A percentile compares a stretch with the other conserved stretches of the same genome.
These are phyloP conservation scores for Listronotus oregonensis DNA, from an alignment of 1,140 invertebrate species.

Conservation along the genomic window DNA sequence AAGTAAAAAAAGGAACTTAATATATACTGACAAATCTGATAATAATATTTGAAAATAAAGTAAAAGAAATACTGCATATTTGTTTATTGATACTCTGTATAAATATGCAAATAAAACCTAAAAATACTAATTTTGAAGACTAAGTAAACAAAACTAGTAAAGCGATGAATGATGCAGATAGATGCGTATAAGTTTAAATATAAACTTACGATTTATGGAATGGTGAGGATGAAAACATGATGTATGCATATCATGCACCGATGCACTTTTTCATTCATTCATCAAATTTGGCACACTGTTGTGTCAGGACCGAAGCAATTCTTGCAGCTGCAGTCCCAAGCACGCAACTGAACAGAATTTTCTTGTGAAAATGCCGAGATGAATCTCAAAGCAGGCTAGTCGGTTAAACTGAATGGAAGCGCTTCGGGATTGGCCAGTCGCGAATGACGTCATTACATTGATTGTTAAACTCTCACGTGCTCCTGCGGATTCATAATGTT, in stretches of 20 bases:
- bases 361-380: constrained; percentile 45
- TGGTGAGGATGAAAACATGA: constrained; percentile 2
- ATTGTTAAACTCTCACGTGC: constrained; percentile 56
- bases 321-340: constrained; percentile 21
- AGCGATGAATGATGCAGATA: constrained; percentile 2
- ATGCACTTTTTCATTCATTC: constrained; percentile 8
- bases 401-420: constrained; percentile 55
- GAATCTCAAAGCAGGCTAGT: constrained; percentile 53
- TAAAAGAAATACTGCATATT: constrained; percentile 20
- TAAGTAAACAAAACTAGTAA: not conserved
- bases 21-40: too few species aligned
- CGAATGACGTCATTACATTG: constrained; percentile 58
- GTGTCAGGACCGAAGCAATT: constrained; percentile 7
- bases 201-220: constrained; percentile 6
- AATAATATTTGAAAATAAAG: too few species aligned
- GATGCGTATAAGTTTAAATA: constrained; percentile 17
- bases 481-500: constrained; percentile 44
- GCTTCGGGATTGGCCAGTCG: constrained; percentile 51
- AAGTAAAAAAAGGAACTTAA: too few species aligned
- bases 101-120: not conserved
- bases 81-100: not conserved
- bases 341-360: constrained; percentile 35
- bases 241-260: not conserved
- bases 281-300: constrained; percentile 24
- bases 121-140: not conserved